phyloP scores from a whole-genome alignment of 2,888 invertebrate species.

The Dolichopus griseipennis region DNA sequence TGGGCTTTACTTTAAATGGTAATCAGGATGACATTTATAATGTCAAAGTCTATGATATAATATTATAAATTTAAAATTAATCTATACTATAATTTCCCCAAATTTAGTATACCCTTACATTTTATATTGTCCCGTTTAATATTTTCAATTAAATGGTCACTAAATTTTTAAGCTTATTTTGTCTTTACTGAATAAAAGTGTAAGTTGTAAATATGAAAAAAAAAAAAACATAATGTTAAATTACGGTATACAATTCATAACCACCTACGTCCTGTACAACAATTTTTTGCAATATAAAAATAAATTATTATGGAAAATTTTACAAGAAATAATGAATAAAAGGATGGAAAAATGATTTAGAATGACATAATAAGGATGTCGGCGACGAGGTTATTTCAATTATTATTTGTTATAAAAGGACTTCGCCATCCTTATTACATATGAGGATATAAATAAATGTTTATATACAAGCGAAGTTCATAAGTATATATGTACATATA shows the following conservation, averaged over 20 bases:
- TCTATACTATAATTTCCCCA: no score
- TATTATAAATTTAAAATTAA: no score
- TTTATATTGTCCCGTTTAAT: no score
- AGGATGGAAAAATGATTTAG: not conserved
- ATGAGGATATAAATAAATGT: not conserved
- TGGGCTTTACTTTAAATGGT: no score
- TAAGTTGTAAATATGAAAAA: not conserved
- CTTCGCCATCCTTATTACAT: not conserved
- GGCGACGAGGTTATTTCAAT: slow-evolving; percentile 2
- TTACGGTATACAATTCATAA: not conserved
- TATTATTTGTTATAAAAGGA: not conserved
- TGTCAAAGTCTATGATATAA: no score
- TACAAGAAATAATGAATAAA: not conserved
- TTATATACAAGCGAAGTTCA: not conserved
- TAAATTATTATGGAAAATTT: not conserved
- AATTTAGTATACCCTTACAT: no score
- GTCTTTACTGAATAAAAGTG: not conserved
- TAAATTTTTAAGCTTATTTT: no score
- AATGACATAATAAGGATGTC: slow-evolving; percentile 6
- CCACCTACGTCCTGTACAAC: not conserved
- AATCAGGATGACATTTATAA: no score
- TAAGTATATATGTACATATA: no score
- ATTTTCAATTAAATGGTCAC: no score
- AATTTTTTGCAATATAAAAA: not conserved
- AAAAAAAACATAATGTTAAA: not conserved